Evolutionary conservation across 2,797 vertebrate species (phyloP), one percentile per base, ranked within the genome.

Genomic region (Melanotaenia maccullochi): DNA sequence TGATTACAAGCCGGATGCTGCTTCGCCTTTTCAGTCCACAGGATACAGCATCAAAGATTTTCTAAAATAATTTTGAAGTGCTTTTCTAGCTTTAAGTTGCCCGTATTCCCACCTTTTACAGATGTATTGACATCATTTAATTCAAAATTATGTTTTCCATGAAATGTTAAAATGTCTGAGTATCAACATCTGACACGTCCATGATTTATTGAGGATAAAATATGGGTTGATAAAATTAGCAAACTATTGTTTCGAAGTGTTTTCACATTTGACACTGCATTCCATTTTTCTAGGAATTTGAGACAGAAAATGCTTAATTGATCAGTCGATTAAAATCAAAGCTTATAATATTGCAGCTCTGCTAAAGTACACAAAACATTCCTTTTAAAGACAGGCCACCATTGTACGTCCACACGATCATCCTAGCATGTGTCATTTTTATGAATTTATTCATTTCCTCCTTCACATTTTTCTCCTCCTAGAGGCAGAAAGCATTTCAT

Each of bases 401-500:
- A 24, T 16, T 20, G 14, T 8, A 47, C 22, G 20, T 16, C 30
- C 22, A 16, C 22, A 51, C 5, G 0, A 38, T 24, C 5, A 7
- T 25, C 0, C 0, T 0, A 0, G 1, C 28, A 32, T 51, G 7
- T 9, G 11, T 7, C 28, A 16, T 35, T 4, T 59, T 24, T 7
- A 28, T 28, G 30, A 16, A 59, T 36, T 38, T 11, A 54, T 52
- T 40, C 2, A 44, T 40, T 2, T 40, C 70, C 1, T 3, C 9
- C 6, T 61, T 51, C 30, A 20, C 3, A 20, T 40, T 35, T 58
- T 66, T 68, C 32, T 67, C 47, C 61, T 71, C 11, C 1, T 42
- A 71, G 78, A 63, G 8, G 9, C 20, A 4, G 6, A 14, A 20
- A 47, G 22, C 63, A 11, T 68, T 75, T 49, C 18, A 76, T 54